Conservation (phyloP, 2,113 vertebrate species). For the Syngnathus floridae region DNA sequence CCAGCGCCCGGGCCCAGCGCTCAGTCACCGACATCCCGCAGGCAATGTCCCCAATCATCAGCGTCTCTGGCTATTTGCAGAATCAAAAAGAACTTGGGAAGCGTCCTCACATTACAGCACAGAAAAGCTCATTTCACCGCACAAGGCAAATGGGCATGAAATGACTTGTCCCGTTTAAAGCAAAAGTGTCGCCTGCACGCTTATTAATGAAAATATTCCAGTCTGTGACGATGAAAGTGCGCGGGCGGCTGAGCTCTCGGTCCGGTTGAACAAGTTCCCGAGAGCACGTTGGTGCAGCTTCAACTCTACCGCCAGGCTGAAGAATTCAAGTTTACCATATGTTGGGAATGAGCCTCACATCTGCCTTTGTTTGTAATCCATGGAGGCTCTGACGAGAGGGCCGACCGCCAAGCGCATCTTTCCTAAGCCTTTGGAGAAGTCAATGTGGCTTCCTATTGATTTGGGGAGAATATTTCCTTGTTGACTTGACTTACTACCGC, state of each 20-base stretch:
- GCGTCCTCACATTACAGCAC: slow-evolving; percentile 36
- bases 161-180: slow-evolving; percentile 40
- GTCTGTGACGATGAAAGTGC: slow-evolving; percentile 10
- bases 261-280: slow-evolving; percentile 13
- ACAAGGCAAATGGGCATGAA: slow-evolving; percentile 38
- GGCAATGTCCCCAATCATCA: slow-evolving; percentile 19
- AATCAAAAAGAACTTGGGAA: slow-evolving; percentile 7
- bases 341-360: slow-evolving; percentile 56
- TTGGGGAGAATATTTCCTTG: slow-evolving; percentile 32
- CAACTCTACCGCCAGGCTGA: slow-evolving; percentile 21
- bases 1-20: background rate
- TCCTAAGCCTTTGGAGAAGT: slow-evolving; percentile 56
- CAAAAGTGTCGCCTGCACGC: slow-evolving; percentile 3
- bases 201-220: slow-evolving; percentile 36
- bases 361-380: slow-evolving; percentile 63
- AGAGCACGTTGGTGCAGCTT: slow-evolving; percentile 15
- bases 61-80: background rate
- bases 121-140: slow-evolving; percentile 54
- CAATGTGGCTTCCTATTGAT: slow-evolving; percentile 39
- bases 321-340: slow-evolving; percentile 59
- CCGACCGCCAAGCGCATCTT: slow-evolving; percentile 54
- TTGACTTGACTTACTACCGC: slow-evolving; percentile 35
- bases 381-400: slow-evolving; percentile 54
- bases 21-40: slow-evolving; percentile 16
- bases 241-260: background rate